Evolutionary conservation across 2,888 invertebrate species (phyloP).

Genomic region (Agrotis segetum): DNA sequence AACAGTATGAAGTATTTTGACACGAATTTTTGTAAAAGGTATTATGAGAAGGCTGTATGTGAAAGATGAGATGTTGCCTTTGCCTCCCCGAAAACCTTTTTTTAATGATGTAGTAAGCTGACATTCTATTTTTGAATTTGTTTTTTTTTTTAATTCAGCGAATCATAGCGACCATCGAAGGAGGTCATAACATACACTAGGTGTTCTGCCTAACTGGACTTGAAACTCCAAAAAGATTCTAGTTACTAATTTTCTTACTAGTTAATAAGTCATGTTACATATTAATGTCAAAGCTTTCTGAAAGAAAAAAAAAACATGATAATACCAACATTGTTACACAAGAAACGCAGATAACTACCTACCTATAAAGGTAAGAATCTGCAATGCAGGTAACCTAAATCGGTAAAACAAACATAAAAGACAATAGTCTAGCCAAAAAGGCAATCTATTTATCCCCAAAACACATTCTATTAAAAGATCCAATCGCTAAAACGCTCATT

Average conservation of each 20-base stretch:
- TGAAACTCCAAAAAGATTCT: slow-evolving; percentile 19
- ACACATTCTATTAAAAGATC: slow-evolving; percentile 38
- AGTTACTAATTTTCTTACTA: not conserved
- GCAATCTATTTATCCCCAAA: slow-evolving; percentile 6
- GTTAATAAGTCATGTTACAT: not conserved
- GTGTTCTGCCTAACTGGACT: not conserved
- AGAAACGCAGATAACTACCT: not conserved
- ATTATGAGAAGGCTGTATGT: slow-evolving; percentile 32
- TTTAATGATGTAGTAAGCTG: not conserved
- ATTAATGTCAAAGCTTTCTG: not conserved
- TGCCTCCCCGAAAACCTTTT: slow-evolving; percentile 2
- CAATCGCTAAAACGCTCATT: slow-evolving; percentile 34
- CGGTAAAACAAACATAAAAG: not conserved
- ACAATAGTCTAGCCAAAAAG: not conserved
- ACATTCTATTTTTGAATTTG: not conserved
- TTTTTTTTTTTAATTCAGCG: not conserved
- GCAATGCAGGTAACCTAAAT: slow-evolving; percentile 16
- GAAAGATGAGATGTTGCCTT: slow-evolving; percentile 11
- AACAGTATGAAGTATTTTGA: slow-evolving; percentile 62
- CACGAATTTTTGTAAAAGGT: slow-evolving; percentile 53
- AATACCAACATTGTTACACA: not conserved
- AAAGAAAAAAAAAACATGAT: no score
- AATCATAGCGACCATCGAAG: slow-evolving; percentile 6
- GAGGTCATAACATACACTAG: not conserved
- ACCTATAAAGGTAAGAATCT: slow-evolving; percentile 4